phyloP scores from a whole-genome alignment of 2,113 vertebrate genomes.

The Carollia perspicillata region DNA sequence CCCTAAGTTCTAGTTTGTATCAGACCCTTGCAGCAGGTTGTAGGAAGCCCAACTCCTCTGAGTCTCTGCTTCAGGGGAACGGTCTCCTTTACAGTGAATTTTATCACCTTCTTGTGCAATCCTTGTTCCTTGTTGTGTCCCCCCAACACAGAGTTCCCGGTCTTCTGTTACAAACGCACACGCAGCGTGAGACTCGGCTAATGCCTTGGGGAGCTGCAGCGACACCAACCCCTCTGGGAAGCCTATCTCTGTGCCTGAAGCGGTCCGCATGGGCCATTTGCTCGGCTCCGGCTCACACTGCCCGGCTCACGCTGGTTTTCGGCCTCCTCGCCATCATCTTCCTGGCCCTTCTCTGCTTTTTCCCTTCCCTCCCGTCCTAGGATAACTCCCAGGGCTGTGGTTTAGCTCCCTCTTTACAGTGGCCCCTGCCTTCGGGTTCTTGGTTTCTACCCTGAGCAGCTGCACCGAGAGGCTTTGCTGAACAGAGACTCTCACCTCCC shows the following conservation, averaged over 20 bases:
- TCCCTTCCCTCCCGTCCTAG: background rate
- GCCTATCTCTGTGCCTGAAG: background rate
- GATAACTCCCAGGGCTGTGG: background rate
- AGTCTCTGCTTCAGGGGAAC: background rate
- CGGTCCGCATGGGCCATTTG: accelerated
- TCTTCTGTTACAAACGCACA: background rate
- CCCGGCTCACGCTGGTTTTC: background rate
- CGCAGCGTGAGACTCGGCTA: background rate
- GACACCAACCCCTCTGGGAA: too few relatives aligned
- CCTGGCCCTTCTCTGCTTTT: background rate
- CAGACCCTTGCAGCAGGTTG: accelerated
- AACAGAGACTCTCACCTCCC: background rate
- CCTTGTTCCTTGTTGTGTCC: background rate
- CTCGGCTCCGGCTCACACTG: accelerated
- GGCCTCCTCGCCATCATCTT: background rate
- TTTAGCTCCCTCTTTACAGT: background rate
- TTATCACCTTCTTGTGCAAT: background rate
- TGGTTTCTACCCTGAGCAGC: background rate
- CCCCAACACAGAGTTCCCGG: background rate
- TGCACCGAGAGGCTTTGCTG: background rate
- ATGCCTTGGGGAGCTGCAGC: background rate
- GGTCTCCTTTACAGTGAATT: background rate
- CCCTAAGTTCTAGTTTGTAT: background rate
- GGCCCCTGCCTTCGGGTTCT: background rate
- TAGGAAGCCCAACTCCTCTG: background rate